These are phyloP conservation scores for Drosophila parthenogenetica DNA, from an alignment of 2,888 invertebrate genomes.

Conservation along the genomic window DNA sequence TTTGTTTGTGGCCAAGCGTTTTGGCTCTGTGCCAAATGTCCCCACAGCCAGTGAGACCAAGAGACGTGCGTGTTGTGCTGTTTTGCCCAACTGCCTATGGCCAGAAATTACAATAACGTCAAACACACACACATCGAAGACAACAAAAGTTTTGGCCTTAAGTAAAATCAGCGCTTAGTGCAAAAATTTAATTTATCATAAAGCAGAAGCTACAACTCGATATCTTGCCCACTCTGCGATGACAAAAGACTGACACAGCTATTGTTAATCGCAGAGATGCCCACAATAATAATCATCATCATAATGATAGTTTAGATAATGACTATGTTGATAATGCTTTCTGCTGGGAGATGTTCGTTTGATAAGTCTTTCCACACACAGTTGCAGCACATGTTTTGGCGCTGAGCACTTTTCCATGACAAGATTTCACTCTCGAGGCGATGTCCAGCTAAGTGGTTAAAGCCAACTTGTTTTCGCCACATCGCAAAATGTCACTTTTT, in stretches of 20 bases:
- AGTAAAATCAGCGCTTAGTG: constrained; percentile 57
- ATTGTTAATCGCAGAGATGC: constrained; percentile 50
- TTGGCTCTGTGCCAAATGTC: constrained; percentile 57
- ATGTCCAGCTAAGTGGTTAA: constrained; percentile 40
- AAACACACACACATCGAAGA: constrained; percentile 9
- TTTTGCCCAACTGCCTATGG: constrained; percentile 52
- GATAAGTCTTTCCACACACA: constrained; percentile 54
- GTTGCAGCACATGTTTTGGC: constrained; percentile 67
- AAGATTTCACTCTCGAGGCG: constrained; percentile 71
- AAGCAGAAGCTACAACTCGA: constrained; percentile 31
- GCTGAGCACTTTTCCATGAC: constrained; percentile 65
- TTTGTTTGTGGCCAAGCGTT: constrained; percentile 49
- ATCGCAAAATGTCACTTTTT: constrained; percentile 48
- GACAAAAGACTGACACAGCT: constrained; percentile 64
- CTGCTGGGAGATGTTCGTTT: constrained; percentile 28
- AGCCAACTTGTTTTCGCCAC: constrained; percentile 60
- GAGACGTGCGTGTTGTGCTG: constrained; percentile 51
- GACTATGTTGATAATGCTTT: constrained; percentile 25
- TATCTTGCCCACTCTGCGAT: constrained; percentile 37
- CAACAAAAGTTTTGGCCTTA: constrained; percentile 62
- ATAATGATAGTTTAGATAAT: constrained; percentile 12
- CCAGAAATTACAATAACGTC: constrained; percentile 71
- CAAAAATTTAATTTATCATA: constrained; percentile 71
- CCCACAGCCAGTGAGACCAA: constrained; percentile 2
- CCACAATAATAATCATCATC: constrained; percentile 22